Evolutionary conservation across 1,140 invertebrate species (phyloP), one percentile per base, ranked within the genome.

Genomic region (Adelges cooleyi): DNA sequence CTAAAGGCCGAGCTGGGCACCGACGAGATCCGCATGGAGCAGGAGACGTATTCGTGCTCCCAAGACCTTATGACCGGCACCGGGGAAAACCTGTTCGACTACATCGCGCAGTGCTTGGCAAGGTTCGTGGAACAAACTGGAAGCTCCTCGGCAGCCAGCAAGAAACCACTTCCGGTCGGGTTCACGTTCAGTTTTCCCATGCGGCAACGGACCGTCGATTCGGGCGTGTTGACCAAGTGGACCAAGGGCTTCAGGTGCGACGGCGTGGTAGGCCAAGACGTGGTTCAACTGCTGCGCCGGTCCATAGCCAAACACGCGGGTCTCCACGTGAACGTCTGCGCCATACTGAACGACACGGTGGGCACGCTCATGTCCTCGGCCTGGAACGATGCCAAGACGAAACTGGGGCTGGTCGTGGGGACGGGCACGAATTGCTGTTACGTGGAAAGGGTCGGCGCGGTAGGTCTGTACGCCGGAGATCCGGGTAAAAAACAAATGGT

Each of bases 331-430:
- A 79, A 85, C 66, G 85, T 89, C 42, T 74, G 85, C 44, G 87
- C 86, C 20, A 78, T 90, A 62, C 76, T 90, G 36, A 90, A 91
- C 72, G 88, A 90, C 69, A 88, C 87, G 0, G 87, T 87, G 15
- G 88, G 84, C 46, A 93, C 92, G 17, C 79, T 98, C 49, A 95
- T 98, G 92, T 95, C 94, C 0, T 97, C 92, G 77, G 92, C 93
- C 50, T 90, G 91, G 81, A 86, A 87, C 72, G 89, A 94, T 71
- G 82, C 80, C 0, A 50, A 65, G 22, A 50, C 56, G 4, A 50
- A 8, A 25, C 78, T 84, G 49, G 82, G 80, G 3, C 72, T 85
- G 9, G 82, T 84, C 68, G 69, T 84, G 25, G 81, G 87, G n/a
- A 89, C 86, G 23, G 87, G 87, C 38, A 85, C 81, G 65, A 91